These are phyloP conservation scores for Cossypha polioptera DNA, from an alignment of 2,797 vertebrate genomes.

Conservation along the genomic window DNA sequence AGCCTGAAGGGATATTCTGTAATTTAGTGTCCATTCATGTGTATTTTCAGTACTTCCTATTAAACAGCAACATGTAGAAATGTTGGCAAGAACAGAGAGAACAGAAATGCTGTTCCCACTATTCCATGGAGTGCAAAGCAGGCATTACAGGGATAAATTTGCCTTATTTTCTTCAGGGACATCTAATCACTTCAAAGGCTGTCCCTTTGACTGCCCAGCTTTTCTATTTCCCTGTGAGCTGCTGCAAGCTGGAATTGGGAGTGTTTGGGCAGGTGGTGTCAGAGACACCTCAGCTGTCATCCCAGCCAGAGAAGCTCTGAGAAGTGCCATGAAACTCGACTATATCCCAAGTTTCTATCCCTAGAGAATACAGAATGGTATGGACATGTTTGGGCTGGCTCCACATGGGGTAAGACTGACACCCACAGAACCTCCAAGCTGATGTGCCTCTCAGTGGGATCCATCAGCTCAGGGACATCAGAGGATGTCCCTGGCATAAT, in stretches of 20 bases:
- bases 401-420: rapidly evolving
- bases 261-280: background rate
- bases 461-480: background rate
- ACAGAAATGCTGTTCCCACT: background rate
- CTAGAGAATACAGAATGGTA: background rate
- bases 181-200: background rate
- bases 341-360: background rate
- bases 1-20: constrained; percentile 1
- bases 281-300: background rate
- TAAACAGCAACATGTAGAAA: background rate
- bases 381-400: background rate
- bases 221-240: background rate
- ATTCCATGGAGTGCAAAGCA: background rate
- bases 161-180: background rate
- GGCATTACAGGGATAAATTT: background rate
- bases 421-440: background rate
- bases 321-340: background rate
- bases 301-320: background rate
- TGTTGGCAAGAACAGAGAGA: background rate
- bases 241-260: background rate
- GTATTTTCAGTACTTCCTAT: constrained; percentile 18
- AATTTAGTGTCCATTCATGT: constrained; percentile 25
- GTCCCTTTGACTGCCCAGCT: background rate
- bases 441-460: background rate
- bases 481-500: background rate